Percentiles rank a stretch among this genome's conserved stretches.
phyloP scores from a whole-genome alignment of 1,140 invertebrate genomes.

The Papilio xuthus region DNA sequence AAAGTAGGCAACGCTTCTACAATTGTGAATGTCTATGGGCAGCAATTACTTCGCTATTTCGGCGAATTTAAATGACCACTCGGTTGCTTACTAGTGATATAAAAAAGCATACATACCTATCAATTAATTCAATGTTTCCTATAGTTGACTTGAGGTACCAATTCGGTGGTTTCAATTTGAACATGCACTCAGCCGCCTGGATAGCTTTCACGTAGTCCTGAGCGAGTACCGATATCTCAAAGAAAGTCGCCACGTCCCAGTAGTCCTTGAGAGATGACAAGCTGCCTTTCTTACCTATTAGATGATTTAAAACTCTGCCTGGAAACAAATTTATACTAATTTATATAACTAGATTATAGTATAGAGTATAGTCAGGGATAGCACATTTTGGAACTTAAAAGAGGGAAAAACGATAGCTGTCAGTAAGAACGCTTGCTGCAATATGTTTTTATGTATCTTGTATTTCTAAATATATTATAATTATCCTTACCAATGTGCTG shows the following conservation, averaged over 20 bases:
- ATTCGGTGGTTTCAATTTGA: constrained; percentile 98
- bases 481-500: constrained; percentile 88
- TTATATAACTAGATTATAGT: too few species aligned
- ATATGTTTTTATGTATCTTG: too few species aligned
- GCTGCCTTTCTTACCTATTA: constrained; percentile 99
- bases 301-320: constrained; percentile 97
- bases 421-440: too few species aligned
- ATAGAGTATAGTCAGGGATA: too few species aligned
- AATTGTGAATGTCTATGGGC: too few species aligned
- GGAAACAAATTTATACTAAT: constrained; percentile 48
- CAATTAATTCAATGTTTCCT: constrained; percentile 98
- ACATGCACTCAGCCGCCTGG: constrained; percentile 99
- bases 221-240: constrained; percentile 98
- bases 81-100: too few species aligned
- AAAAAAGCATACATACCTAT: constrained; percentile 75
- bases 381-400: too few species aligned
- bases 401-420: too few species aligned
- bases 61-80: constrained; percentile 9
- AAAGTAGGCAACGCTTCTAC: too few species aligned
- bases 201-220: constrained; percentile 98
- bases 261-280: constrained; percentile 96
- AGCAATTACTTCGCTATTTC: neutral
- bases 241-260: constrained; percentile 99
- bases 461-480: neutral
- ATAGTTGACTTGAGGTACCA: constrained; percentile 99